These are phyloP conservation scores for Maconellicoccus hirsutus DNA, from an alignment of 1,140 invertebrate genomes.

Conservation along the genomic window DNA sequence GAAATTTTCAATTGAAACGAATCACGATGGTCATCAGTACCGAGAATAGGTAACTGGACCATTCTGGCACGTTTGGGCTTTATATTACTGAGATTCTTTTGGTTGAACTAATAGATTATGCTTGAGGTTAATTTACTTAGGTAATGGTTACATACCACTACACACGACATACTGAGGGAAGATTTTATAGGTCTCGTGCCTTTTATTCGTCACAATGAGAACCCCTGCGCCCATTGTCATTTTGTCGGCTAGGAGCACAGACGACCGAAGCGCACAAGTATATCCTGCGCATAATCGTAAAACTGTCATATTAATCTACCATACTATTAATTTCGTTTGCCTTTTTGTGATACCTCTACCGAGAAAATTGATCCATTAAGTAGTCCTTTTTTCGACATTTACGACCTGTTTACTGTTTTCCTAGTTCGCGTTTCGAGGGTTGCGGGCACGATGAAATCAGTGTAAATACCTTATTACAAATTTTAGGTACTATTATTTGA, in stretches of 20 bases:
- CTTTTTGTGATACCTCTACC: slow-evolving; percentile 1
- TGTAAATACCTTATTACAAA: slow-evolving; percentile 3
- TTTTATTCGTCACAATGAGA: neutral
- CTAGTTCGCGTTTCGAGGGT: neutral
- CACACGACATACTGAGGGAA: too few species aligned
- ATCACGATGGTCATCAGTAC: too few species aligned
- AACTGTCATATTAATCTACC: slow-evolving; percentile 9
- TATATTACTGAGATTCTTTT: too few species aligned
- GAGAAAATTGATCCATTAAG: slow-evolving; percentile 4
- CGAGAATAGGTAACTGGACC: too few species aligned
- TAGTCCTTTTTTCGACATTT: neutral
- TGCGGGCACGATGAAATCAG: neutral
- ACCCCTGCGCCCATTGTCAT: slow-evolving; percentile 1
- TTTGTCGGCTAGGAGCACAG: neutral
- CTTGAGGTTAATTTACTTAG: too few species aligned
- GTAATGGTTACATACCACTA: too few species aligned
- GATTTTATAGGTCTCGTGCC: neutral
- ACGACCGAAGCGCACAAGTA: neutral
- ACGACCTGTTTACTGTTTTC: slow-evolving; percentile 1
- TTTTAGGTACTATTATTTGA: slow-evolving; percentile 2
- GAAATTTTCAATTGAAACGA: too few species aligned
- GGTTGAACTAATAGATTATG: too few species aligned
- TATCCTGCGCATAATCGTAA: neutral
- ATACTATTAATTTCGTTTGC: slow-evolving; percentile 1
- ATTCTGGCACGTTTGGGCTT: too few species aligned